phyloP scores from a whole-genome alignment of 2,888 invertebrate species.

The Coronaproctus castanopsis region DNA sequence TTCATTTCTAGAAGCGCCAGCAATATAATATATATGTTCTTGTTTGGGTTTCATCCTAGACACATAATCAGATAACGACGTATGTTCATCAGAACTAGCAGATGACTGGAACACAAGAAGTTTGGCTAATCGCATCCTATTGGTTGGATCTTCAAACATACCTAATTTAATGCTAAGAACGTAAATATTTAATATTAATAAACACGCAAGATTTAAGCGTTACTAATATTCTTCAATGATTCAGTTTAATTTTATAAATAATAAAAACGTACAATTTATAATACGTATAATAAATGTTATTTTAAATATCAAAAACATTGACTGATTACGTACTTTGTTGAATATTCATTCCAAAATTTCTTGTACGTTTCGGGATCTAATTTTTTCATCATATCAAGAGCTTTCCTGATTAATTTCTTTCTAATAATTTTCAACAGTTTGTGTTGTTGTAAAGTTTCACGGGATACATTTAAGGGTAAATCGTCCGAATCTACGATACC shows the following conservation, averaged over 20 bases:
- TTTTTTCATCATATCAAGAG: conserved; percentile 94
- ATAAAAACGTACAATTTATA: too few species aligned
- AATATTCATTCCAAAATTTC: conserved; percentile 97
- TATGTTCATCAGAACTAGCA: conserved; percentile 30
- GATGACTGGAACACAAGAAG: conserved; percentile 79
- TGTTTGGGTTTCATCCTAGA: conserved; percentile 88
- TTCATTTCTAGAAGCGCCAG: conserved; percentile 68
- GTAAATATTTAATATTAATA: too few species aligned
- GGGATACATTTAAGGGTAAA: conserved; percentile 89
- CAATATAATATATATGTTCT: conserved; percentile 88
- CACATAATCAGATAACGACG: conserved; percentile 72
- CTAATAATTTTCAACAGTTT: conserved; percentile 97
- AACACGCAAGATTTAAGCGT: too few species aligned
- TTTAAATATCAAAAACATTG: too few species aligned
- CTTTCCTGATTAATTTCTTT: conserved; percentile 94
- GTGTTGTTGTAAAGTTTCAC: conserved; percentile 95
- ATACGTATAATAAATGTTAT: too few species aligned
- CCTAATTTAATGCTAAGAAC: conserved; percentile 65
- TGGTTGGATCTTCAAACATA: conserved; percentile 91
- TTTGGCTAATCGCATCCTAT: conserved; percentile 87
- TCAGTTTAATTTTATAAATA: too few species aligned
- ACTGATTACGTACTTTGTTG: conserved; percentile 74
- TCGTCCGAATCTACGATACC: conserved; percentile 99
- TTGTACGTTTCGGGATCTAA: conserved; percentile 71
- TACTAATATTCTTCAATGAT: too few species aligned